These are phyloP conservation scores for Pleuronectes platessa DNA, from an alignment of 2,113 vertebrate species.

Conservation along the genomic window DNA sequence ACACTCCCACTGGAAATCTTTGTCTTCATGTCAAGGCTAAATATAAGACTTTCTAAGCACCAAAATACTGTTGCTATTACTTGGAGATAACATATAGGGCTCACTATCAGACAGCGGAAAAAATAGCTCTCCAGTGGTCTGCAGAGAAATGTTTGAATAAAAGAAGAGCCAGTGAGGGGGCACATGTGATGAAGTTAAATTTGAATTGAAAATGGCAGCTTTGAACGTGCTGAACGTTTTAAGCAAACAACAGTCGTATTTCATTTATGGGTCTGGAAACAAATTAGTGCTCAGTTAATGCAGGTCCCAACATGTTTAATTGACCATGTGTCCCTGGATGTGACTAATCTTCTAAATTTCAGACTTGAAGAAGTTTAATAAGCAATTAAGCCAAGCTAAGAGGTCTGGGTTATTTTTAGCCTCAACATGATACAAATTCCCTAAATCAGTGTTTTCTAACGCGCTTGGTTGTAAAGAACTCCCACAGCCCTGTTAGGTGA, in stretches of 20 bases:
- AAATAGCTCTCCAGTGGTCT: background rate
- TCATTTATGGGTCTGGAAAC: conserved; percentile 1
- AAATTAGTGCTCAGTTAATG: background rate
- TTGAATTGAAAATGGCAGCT: background rate
- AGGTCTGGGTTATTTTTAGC: background rate
- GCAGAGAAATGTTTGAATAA: background rate
- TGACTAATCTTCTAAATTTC: conserved; percentile 22
- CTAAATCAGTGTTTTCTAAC: background rate
- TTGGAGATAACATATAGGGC: background rate
- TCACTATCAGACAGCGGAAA: background rate
- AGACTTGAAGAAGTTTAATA: conserved; percentile 28
- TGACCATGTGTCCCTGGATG: conserved; percentile 27
- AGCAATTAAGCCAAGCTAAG: conserved; percentile 5
- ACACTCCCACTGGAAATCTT: background rate
- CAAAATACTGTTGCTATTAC: conserved; percentile 1
- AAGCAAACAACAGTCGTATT: background rate
- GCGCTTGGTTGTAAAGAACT: background rate
- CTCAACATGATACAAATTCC: background rate
- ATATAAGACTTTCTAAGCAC: conserved; percentile 15
- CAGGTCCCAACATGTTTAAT: conserved; percentile 5
- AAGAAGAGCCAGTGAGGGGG: background rate
- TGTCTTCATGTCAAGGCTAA: conserved; percentile 18
- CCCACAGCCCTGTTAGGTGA: background rate
- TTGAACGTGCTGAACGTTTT: background rate
- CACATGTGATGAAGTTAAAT: background rate